Base-by-base conservation (phyloP, 2,888 invertebrate species). In the Acanthosoma haemorrhoidale region DNA sequence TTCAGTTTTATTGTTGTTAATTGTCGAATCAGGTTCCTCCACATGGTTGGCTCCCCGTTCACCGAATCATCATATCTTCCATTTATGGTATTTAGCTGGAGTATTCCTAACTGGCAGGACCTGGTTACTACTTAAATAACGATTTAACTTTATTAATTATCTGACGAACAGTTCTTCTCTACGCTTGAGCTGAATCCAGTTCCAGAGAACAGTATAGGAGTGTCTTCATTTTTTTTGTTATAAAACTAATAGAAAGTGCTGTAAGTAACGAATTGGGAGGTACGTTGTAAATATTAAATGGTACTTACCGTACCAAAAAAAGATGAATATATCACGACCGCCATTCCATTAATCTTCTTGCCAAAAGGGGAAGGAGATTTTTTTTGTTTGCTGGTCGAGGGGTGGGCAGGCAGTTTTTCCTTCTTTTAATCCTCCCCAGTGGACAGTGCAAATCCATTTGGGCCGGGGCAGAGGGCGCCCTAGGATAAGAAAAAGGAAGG, bases 361-460 rank as follows among this genome's bases (percentile, higher is more conserved):
- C 15, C 16, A 3, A 21, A 11, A 13, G n/a, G 21, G 18, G 43
- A 43, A 41, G 41, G 43, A 43, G 43, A 21, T 8, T 60, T 34
- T 41, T 41, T 60, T 60, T 60, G 34, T 15, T 34, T n/a, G 25
- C 5, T 9, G 31, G 59, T 16, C n/a, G 29, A n/a, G 1, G 31
- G n/a, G 16, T 11, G 18, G 11, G 9, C 32, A 13, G 32, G 15
- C 60, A 60, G 60, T 60, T 60, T 60, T 60, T 60, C 31, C 60
- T 60, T 16, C 41, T n/a, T 41, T 60, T 60, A 60, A 60, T 60
- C 60, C 60, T 9, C 60, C 60, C 60, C 34, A 60, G 60, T 60
- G 60, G 60, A 60, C 60, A 60, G 60, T 60, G 60, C 60, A 60
- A 60, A 60, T 60, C 60, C 60, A 60, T 60, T 60, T 60, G 60